phyloP scores from a whole-genome alignment of 1,140 invertebrate species.

The Callitettix versicolor region DNA sequence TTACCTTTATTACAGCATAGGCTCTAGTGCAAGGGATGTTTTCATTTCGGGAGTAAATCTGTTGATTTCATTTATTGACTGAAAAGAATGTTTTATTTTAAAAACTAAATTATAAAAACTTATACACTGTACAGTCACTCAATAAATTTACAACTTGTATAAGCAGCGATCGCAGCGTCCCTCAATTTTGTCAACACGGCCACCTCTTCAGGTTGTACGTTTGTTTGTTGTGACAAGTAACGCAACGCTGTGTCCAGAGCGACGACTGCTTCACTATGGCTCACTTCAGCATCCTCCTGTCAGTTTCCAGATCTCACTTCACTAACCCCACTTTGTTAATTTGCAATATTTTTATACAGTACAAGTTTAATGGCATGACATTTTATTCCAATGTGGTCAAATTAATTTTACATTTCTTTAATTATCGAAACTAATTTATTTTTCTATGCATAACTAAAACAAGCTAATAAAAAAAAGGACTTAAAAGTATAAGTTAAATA shows the following conservation, averaged over 20 bases:
- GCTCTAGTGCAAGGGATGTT: no score
- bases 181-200: neutral
- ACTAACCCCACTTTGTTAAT: neutral
- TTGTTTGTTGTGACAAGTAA: neutral
- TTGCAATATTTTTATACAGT: neutral
- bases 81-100: no score
- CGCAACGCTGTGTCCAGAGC: constrained; percentile 1
- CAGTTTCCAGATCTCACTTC: neutral
- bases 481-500: neutral
- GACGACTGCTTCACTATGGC: neutral
- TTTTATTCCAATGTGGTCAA: neutral
- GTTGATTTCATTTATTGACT: no score
- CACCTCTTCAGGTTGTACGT: neutral
- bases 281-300: constrained; percentile 7
- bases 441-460: neutral
- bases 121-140: no score
- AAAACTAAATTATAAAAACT: no score
- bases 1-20: no score
- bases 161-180: neutral
- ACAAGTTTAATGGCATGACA: neutral
- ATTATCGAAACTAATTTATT: neutral
- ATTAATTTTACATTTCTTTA: neutral
- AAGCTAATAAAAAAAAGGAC: neutral
- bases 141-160: neutral
- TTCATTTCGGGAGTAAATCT: no score